Percentiles rank a stretch among this genome's conserved stretches.
Conservation (phyloP, 2,797 vertebrate species). For the Scolopax rusticola region DNA sequence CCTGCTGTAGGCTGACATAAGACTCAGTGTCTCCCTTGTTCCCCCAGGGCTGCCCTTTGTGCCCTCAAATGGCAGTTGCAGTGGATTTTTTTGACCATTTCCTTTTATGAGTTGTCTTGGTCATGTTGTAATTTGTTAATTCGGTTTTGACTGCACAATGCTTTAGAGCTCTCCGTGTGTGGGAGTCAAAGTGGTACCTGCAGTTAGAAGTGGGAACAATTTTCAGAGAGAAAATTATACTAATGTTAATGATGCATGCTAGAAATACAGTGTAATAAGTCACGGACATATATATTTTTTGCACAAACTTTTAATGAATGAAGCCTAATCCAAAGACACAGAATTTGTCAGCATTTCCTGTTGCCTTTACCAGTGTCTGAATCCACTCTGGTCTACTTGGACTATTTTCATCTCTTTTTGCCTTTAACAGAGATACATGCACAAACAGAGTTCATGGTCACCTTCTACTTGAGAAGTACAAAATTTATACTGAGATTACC, state of each 20-base stretch:
- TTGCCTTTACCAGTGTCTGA: not conserved
- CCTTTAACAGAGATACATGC: not conserved
- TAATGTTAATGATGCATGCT: not conserved
- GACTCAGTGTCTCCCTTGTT: not conserved
- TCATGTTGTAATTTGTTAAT: not conserved
- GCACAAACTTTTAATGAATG: not conserved
- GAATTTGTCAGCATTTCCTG: not conserved
- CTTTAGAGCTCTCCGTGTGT: not conserved
- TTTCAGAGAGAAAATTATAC: not conserved
- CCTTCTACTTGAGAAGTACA: not conserved
- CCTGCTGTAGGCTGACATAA: not conserved
- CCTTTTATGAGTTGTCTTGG: not conserved
- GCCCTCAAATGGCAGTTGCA: not conserved
- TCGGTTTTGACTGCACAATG: not conserved
- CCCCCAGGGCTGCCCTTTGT: not conserved
- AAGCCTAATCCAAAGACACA: not conserved
- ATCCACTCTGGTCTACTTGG: not conserved
- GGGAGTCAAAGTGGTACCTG: not conserved
- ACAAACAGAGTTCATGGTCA: not conserved
- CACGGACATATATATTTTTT: not conserved
- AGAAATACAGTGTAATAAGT: not conserved
- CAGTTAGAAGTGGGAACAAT: not conserved
- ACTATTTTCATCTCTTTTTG: not conserved
- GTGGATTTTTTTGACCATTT: not conserved
- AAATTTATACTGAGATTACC: not conserved